Percentiles rank a stretch among this genome's conserved stretches.
Conservation (phyloP, 1,140 invertebrate species). For the Drosophila arizonae region DNA sequence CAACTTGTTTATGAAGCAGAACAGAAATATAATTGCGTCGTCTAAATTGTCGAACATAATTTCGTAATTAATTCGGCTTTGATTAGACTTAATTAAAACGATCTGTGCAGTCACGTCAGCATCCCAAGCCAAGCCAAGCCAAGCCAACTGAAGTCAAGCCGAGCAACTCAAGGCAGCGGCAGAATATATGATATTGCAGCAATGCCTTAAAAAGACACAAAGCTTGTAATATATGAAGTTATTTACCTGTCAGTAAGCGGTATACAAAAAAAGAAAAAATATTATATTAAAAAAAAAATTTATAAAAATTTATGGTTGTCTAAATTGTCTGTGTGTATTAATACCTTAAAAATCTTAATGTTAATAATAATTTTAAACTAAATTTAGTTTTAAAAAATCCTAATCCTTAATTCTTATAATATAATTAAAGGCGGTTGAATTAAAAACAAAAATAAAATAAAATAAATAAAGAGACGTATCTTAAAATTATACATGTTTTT, state of each 20-base stretch:
- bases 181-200: neutral
- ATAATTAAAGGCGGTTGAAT: too few relatives aligned
- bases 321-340: too few relatives aligned
- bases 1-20: constrained; percentile 62
- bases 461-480: too few relatives aligned
- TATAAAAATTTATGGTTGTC: too few relatives aligned
- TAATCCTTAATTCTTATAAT: too few relatives aligned
- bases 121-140: neutral
- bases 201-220: neutral
- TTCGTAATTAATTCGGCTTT: constrained; percentile 71
- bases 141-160: neutral
- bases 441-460: too few relatives aligned
- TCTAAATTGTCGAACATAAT: constrained; percentile 52
- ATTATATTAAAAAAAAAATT: neutral
- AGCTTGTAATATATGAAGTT: neutral
- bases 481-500: too few relatives aligned
- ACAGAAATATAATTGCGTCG: constrained; percentile 68
- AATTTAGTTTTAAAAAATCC: too few relatives aligned
- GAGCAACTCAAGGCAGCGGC: neutral
- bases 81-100: constrained; percentile 75
- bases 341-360: too few relatives aligned
- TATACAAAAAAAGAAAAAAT: neutral
- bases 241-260: neutral
- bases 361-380: too few relatives aligned
- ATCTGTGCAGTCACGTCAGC: constrained; percentile 26